Conservation (phyloP, 2,888 invertebrate species). For the Anaspis maculata region DNA sequence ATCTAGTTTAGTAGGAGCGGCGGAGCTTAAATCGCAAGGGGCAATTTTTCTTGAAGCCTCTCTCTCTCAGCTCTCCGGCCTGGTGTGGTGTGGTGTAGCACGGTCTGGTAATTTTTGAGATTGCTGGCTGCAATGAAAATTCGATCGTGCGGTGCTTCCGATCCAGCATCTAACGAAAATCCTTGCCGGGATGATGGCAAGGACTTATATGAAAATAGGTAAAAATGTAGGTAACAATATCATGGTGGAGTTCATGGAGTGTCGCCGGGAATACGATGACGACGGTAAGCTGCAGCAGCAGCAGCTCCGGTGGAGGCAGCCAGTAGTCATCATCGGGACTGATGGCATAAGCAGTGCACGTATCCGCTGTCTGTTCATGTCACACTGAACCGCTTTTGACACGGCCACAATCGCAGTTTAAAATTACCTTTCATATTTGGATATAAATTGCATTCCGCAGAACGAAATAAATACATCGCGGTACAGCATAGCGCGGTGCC, state of each 20-base stretch:
- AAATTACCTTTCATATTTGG: conserved; percentile 37
- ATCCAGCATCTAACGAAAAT: too few species aligned
- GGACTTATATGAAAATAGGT: conserved; percentile 6
- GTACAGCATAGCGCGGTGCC: background rate
- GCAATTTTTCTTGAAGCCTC: too few species aligned
- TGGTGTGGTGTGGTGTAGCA: too few species aligned
- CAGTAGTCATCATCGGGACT: conserved; percentile 8
- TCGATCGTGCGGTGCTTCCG: too few species aligned
- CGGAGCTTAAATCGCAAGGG: too few species aligned
- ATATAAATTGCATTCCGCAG: conserved; percentile 30
- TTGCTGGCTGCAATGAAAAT: too few species aligned
- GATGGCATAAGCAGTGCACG: conserved; percentile 26
- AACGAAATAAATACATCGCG: conserved; percentile 7
- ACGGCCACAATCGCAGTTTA: conserved; percentile 34
- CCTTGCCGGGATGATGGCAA: too few species aligned
- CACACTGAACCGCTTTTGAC: conserved; percentile 31
- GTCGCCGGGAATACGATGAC: conserved; percentile 11
- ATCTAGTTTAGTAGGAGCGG: too few species aligned
- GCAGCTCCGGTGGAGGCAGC: too few species aligned
- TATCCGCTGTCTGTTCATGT: conserved; percentile 34
- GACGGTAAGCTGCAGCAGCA: background rate
- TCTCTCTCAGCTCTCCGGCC: too few species aligned
- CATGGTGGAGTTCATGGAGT: conserved; percentile 13
- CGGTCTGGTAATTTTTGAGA: too few species aligned
- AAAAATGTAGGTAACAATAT: conserved; percentile 9